These are phyloP conservation scores for Protosalanx chinensis DNA, from an alignment of 2,797 vertebrate genomes.

Conservation along the genomic window DNA sequence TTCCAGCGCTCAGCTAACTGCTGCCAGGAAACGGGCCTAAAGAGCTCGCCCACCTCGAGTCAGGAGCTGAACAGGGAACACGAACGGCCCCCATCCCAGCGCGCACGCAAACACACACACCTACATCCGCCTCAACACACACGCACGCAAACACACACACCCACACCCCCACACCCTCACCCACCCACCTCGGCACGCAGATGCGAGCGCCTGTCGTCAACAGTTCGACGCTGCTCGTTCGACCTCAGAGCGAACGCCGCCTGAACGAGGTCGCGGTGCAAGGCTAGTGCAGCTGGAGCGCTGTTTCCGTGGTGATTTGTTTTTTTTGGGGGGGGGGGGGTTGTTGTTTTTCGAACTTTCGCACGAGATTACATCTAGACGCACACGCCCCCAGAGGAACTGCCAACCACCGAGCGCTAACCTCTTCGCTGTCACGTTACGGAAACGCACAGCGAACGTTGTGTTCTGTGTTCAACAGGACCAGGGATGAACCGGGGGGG, in stretches of 20 bases:
- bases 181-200: too few relatives aligned
- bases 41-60: slow-evolving; percentile 83
- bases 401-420: slow-evolving; percentile 65
- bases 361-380: slow-evolving; percentile 70
- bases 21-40: slow-evolving; percentile 95
- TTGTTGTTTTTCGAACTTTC: too few relatives aligned
- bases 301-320: too few relatives aligned
- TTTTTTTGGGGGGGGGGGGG: too few relatives aligned
- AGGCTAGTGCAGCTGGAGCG: slow-evolving; percentile 60
- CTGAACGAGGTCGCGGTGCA: slow-evolving; percentile 70
- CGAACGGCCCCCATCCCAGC: neutral
- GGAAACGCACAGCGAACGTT: slow-evolving; percentile 41
- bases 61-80: slow-evolving; percentile 71
- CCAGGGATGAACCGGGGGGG: slow-evolving; percentile 50
- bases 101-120: slow-evolving; percentile 22
- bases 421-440: slow-evolving; percentile 55
- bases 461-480: neutral
- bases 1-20: slow-evolving; percentile 87
- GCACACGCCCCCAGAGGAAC: slow-evolving; percentile 74
- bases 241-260: slow-evolving; percentile 56
- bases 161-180: too few relatives aligned
- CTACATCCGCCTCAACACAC: slow-evolving; percentile 6
- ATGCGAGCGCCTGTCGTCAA: too few relatives aligned
- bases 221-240: too few relatives aligned
- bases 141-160: slow-evolving; percentile 20